phyloP scores from a whole-genome alignment of 2,888 invertebrate genomes.

The Stegophylla sp. region DNA sequence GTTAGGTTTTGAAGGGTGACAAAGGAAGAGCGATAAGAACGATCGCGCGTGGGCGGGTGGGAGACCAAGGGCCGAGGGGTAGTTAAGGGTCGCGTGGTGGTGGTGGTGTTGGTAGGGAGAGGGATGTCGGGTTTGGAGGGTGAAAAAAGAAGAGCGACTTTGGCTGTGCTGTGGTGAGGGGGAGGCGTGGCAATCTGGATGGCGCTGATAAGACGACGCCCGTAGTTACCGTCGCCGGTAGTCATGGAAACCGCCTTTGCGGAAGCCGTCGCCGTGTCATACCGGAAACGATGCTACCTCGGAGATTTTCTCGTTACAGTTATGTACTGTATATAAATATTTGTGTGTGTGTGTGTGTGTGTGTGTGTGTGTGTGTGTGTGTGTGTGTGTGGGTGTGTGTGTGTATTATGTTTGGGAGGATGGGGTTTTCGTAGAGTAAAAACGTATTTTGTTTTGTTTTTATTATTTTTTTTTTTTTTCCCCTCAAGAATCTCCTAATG shows the following conservation, averaged over 20 bases:
- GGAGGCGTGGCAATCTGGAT: constrained; percentile 58
- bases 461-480: not conserved
- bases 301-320: constrained; percentile 58
- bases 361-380: not conserved
- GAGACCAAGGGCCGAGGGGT: constrained; percentile 1
- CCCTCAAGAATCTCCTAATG: not conserved
- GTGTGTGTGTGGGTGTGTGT: too few species aligned
- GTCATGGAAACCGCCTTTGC: constrained; percentile 48
- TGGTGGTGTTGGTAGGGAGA: not conserved
- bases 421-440: constrained; percentile 21
- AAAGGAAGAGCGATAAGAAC: constrained; percentile 53
- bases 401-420: constrained; percentile 1
- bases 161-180: constrained; percentile 14
- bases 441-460: constrained; percentile 24
- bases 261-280: constrained; percentile 56
- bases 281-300: constrained; percentile 58
- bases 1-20: constrained; percentile 57
- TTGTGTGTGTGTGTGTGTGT: not conserved
- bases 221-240: constrained; percentile 55
- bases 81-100: not conserved
- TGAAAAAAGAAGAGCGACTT: constrained; percentile 36
- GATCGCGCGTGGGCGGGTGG: constrained; percentile 6
- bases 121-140: not conserved
- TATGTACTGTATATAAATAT: constrained; percentile 13
- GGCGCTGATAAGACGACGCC: constrained; percentile 59